Evolutionary conservation across 2,113 vertebrate genomes (phyloP), one percentile per base, ranked within the genome.

Genomic region (Platichthys stellatus): DNA sequence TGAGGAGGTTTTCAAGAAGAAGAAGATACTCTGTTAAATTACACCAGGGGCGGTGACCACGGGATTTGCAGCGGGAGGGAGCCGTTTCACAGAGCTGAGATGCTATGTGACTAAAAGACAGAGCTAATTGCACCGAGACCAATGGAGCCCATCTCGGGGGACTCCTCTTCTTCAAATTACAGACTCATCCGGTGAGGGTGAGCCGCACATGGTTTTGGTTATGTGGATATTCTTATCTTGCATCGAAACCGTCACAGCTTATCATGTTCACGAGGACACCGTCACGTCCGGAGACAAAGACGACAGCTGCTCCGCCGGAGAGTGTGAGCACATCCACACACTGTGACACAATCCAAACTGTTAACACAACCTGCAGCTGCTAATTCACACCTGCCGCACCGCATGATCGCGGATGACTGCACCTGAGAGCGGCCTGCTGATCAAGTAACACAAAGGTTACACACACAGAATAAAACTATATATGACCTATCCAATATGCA

Each of bases 61-160:
- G 35, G 24, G 57, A 69, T 63, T 13, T 28, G 66, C 20, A 73
- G 49, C 69, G 63, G 54, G 20, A 78, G 40, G 51, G 13, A 63
- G 26, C 15, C 43, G 12, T 9, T 61, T 80, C 49, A 76, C 23
- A 81, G 23, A 61, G 15, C 40, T 45, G 56, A 64, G 63, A 28
- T 74, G 56, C 56, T 63, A 14, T 63, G 49, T 21, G 60, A 56
- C 62, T 62, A 64, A 86, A 86, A 88, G 71, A 72, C 26, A 72
- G 67, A 76, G 63, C 43, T 78, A 89, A 90, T 77, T 86, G 79
- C 72, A 69, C 35, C 10, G 7, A 45, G 63, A 74, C 75, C 24
- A 81, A 83, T 84, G 54, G 57, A 58, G 21, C 53, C 20, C 23
- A 49, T 74, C 69, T 74, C 54, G 21, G 51, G 64, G 65, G 47